phyloP scores from a whole-genome alignment of 2,113 vertebrate species.

The Leucoraja erinaceus region DNA sequence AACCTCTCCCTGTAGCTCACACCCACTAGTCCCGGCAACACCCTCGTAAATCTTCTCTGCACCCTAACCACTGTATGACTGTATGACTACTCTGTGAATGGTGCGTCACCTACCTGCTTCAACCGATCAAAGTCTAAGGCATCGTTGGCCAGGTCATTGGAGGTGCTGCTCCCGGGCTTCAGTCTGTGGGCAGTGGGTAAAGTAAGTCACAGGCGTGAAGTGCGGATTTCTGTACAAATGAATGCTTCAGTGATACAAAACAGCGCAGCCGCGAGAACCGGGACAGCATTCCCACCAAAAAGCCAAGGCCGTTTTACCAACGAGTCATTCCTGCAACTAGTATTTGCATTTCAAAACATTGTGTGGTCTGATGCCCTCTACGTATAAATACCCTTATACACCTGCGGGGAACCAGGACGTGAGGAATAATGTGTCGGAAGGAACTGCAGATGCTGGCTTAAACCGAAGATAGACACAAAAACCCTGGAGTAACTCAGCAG shows the following conservation, averaged over 20 bases:
- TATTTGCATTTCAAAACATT: slow-evolving; percentile 1
- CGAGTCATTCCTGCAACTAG: neutral
- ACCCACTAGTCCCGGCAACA: too few relatives aligned
- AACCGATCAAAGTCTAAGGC: slow-evolving; percentile 92
- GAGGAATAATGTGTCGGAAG: neutral
- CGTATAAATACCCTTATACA: neutral
- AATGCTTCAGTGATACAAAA: neutral
- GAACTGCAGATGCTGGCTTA: too few relatives aligned
- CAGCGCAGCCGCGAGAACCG: neutral
- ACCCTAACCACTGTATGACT: too few relatives aligned
- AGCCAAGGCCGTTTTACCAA: neutral
- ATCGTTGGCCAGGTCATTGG: slow-evolving; percentile 75
- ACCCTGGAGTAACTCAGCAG: too few relatives aligned
- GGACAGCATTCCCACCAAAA: neutral
- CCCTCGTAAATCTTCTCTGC: too few relatives aligned
- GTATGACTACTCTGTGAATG: slow-evolving; percentile 33
- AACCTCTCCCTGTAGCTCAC: too few relatives aligned
- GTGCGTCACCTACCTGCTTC: slow-evolving; percentile 79
- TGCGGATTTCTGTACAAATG: neutral
- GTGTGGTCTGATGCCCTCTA: neutral
- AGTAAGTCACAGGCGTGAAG: neutral
- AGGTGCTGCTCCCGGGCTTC: slow-evolving; percentile 76
- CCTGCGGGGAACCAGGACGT: neutral
- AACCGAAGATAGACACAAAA: too few relatives aligned
- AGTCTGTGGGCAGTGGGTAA: slow-evolving; percentile 60